A percentile compares a stretch with the other conserved stretches of the same genome.
Evolutionary conservation across 2,113 vertebrate species (phyloP).

Genomic region (Tricholaema leucomelas): DNA sequence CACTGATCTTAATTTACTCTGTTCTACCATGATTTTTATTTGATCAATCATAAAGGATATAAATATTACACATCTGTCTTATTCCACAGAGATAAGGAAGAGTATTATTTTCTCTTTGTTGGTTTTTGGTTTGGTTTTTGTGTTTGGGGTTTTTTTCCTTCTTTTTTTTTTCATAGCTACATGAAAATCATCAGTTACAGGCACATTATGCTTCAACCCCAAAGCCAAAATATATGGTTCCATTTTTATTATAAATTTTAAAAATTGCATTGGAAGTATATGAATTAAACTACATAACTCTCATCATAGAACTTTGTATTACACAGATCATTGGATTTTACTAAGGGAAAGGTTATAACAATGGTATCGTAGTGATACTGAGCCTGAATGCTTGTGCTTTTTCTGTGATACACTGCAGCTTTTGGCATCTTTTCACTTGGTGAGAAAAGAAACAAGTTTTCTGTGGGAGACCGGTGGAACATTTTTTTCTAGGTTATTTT

Average conservation of each 20-base stretch:
- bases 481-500: neutral
- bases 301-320: neutral
- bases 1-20: neutral
- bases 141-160: no score
- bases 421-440: neutral
- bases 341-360: neutral
- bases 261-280: neutral
- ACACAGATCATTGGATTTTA: neutral
- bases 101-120: neutral
- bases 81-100: neutral
- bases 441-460: no score
- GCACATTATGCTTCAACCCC: neutral
- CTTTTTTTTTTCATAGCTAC: neutral
- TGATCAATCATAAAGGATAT: neutral
- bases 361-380: neutral
- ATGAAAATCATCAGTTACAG: neutral
- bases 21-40: neutral
- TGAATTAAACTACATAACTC: neutral
- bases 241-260: neutral
- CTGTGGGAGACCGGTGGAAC: no score
- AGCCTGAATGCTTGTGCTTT: neutral
- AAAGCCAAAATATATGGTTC: slow-evolving; percentile 37
- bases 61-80: neutral
- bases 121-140: neutral
- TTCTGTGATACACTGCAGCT: neutral